A percentile compares a stretch with the other conserved stretches of the same genome.
phyloP scores from a whole-genome alignment of 2,888 invertebrate species.

The Protophormia terraenovae region DNA sequence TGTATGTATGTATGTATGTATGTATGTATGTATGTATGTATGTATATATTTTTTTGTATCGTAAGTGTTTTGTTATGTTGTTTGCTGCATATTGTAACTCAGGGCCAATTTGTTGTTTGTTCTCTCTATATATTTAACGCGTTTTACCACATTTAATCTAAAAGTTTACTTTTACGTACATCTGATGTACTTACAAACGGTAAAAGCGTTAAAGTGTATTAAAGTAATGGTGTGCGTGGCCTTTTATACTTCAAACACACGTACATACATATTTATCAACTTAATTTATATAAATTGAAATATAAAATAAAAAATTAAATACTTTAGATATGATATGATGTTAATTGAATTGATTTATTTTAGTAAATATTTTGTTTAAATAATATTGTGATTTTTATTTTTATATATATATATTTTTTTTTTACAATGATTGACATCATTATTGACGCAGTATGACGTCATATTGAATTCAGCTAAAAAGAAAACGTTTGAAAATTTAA shows the following conservation, averaged over 20 bases:
- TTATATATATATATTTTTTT: not conserved
- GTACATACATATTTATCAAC: constrained; percentile 15
- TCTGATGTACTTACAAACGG: not conserved
- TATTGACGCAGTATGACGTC: constrained; percentile 76
- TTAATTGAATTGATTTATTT: not conserved
- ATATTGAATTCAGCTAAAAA: constrained; percentile 3
- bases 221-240: not conserved
- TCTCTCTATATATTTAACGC: not conserved
- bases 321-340: constrained; percentile 1
- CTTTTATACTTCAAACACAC: too few species aligned
- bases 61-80: not conserved
- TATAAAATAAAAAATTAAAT: not conserved
- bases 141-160: not conserved
- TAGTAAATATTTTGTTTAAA: not conserved
- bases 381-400: not conserved
- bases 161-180: not conserved
- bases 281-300: not conserved
- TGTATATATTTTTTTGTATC: not conserved
- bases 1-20: too few species aligned
- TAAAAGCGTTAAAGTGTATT: not conserved
- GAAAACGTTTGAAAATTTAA: constrained; percentile 8
- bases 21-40: too few species aligned
- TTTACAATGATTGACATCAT: constrained; percentile 66
- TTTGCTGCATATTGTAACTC: not conserved
- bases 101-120: constrained; percentile 27